Conservation (phyloP, 2,888 invertebrate genomes). For the Torymus aiolomorphi region DNA sequence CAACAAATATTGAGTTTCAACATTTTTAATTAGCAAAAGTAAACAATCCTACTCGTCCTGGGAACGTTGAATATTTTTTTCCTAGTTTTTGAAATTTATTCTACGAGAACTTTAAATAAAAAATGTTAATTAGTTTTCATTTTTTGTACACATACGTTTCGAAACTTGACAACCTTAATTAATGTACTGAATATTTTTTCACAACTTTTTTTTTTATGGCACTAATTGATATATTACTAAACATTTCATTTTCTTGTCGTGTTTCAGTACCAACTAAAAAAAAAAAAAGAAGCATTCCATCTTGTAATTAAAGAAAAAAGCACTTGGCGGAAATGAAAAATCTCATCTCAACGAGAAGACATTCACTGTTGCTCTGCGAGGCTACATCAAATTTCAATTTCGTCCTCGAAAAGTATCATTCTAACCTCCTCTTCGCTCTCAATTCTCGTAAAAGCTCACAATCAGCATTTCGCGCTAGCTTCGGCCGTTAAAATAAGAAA, state of each 20-base stretch:
- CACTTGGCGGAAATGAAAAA: slow-evolving; percentile 45
- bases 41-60: too few species aligned
- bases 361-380: slow-evolving; percentile 14
- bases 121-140: too few species aligned
- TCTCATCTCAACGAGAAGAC: slow-evolving; percentile 17
- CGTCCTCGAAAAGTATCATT: slow-evolving; percentile 24
- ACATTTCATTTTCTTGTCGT: slow-evolving; percentile 23
- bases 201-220: too few species aligned
- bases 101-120: too few species aligned
- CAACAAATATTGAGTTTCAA: too few species aligned
- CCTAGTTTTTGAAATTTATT: too few species aligned
- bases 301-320: slow-evolving; percentile 29
- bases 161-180: too few species aligned
- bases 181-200: too few species aligned
- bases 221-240: too few species aligned
- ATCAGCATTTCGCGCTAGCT: slow-evolving; percentile 27
- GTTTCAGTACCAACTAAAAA: slow-evolving; percentile 1
- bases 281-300: slow-evolving; percentile 4
- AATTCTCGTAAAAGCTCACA: slow-evolving; percentile 53
- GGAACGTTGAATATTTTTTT: not conserved
- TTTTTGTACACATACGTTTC: too few species aligned
- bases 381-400: slow-evolving; percentile 57
- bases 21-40: too few species aligned
- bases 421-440: slow-evolving; percentile 26
- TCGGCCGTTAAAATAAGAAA: slow-evolving; percentile 24